phyloP scores from a whole-genome alignment of 2,797 vertebrate species.

The Carapus acus region DNA sequence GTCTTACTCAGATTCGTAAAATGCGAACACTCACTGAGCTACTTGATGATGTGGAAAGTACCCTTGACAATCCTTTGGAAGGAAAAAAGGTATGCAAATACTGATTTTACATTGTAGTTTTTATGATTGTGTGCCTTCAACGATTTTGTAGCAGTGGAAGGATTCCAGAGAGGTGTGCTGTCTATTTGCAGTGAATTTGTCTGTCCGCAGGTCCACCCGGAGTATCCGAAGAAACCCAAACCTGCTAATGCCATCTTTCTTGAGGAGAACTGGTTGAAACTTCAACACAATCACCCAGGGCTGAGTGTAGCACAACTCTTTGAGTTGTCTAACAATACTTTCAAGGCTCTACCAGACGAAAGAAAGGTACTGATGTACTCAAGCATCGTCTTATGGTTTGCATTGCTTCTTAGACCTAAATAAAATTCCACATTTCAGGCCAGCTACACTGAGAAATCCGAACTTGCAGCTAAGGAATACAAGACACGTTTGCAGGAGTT shows the following conservation, averaged over 20 bases:
- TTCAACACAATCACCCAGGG: slow-evolving; percentile 74
- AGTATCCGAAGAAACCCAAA: slow-evolving; percentile 78
- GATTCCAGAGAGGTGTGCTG: not conserved
- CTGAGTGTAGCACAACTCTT: slow-evolving; percentile 71
- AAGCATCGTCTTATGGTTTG: not conserved
- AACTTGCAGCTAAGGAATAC: slow-evolving; percentile 71
- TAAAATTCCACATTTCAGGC: slow-evolving; percentile 54
- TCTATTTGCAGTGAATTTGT: not conserved
- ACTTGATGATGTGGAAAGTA: slow-evolving; percentile 78
- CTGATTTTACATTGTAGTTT: not conserved
- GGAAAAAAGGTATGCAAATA: slow-evolving; percentile 69
- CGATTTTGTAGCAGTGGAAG: not conserved
- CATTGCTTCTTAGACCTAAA: not conserved
- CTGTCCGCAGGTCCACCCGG: slow-evolving; percentile 73
- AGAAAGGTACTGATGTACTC: slow-evolving; percentile 72
- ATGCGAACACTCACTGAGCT: slow-evolving; percentile 80
- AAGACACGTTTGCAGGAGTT: slow-evolving; percentile 68
- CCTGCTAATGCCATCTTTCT: slow-evolving; percentile 76
- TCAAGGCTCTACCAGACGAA: slow-evolving; percentile 74
- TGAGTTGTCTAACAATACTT: slow-evolving; percentile 71
- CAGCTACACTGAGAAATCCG: slow-evolving; percentile 75
- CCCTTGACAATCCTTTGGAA: slow-evolving; percentile 69
- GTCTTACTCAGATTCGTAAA: slow-evolving; percentile 76
- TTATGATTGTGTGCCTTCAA: not conserved
- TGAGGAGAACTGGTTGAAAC: slow-evolving; percentile 73